Percentiles rank a stretch among this genome's conserved stretches.
Evolutionary conservation across 2,113 vertebrate genomes (phyloP).

Genomic region (Centropus bengalensis): DNA sequence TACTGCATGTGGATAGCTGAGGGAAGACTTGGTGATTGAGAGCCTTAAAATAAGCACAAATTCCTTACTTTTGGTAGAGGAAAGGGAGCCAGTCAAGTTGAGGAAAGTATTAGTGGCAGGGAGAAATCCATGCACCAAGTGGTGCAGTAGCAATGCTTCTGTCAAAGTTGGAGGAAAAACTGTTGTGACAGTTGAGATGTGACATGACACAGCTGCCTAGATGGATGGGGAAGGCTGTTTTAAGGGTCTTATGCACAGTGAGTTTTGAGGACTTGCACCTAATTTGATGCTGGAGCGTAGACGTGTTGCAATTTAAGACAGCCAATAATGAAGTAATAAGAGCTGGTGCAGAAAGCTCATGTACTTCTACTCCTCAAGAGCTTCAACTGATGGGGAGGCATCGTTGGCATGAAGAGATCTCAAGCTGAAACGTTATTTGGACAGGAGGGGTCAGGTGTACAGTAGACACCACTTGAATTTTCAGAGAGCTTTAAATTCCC

Average conservation of each 20-base stretch:
- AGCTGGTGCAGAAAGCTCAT: neutral
- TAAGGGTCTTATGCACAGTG: neutral
- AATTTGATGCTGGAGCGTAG: neutral
- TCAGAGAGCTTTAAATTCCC: neutral
- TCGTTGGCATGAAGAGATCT: neutral
- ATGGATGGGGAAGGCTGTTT: neutral
- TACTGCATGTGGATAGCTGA: neutral
- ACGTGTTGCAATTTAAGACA: neutral
- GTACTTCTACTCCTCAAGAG: neutral
- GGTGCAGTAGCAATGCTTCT: neutral
- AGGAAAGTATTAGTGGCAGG: neutral
- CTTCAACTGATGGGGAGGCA: neutral
- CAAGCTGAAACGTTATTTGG: neutral
- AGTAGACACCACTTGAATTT: neutral
- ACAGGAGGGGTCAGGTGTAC: neutral
- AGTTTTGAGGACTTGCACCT: neutral
- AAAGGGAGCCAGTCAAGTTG: neutral
- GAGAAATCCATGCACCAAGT: neutral
- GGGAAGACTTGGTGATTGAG: neutral
- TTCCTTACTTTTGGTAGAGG: neutral
- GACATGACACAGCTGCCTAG: neutral
- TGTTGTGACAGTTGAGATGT: neutral
- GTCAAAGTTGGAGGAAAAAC: neutral
- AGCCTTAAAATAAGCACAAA: neutral
- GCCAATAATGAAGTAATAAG: neutral